These are phyloP conservation scores for Champsocephalus esox DNA, from an alignment of 2,797 vertebrate genomes.

Conservation along the genomic window DNA sequence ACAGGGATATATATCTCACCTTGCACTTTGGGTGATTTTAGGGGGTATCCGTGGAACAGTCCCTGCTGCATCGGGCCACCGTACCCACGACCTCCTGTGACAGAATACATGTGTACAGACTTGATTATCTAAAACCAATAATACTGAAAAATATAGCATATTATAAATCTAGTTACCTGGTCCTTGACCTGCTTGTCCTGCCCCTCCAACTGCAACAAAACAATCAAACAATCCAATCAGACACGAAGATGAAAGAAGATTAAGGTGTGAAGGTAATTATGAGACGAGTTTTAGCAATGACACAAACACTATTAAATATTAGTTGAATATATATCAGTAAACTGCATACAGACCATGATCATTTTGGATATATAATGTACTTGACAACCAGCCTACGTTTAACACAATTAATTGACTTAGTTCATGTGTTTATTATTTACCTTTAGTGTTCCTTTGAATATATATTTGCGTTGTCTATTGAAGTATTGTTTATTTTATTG, in stretches of 20 bases:
- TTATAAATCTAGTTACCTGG: slow-evolving; percentile 46
- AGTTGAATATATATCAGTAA: too few relatives aligned
- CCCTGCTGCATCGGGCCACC: slow-evolving; percentile 90
- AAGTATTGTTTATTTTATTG: not conserved
- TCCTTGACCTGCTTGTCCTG: slow-evolving; percentile 60
- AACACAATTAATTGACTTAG: not conserved
- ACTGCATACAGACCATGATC: not conserved
- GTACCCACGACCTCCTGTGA: slow-evolving; percentile 87
- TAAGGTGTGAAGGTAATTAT: not conserved
- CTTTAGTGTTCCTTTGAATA: not conserved
- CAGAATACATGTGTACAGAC: not conserved
- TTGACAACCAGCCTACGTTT: not conserved
- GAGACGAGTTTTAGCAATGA: not conserved
- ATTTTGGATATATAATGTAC: not conserved
- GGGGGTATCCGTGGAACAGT: slow-evolving; percentile 96
- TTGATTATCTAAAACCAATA: not conserved
- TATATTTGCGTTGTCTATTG: not conserved
- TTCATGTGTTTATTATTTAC: not conserved
- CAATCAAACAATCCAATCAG: slow-evolving; percentile 25
- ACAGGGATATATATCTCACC: slow-evolving; percentile 69
- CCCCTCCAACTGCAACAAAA: slow-evolving; percentile 62
- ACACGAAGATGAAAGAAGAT: not conserved
- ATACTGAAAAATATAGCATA: not conserved
- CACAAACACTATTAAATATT: not conserved
- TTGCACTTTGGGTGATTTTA: slow-evolving; percentile 93